Conservation (phyloP, 1,140 invertebrate species). For the Heliconius himera region DNA sequence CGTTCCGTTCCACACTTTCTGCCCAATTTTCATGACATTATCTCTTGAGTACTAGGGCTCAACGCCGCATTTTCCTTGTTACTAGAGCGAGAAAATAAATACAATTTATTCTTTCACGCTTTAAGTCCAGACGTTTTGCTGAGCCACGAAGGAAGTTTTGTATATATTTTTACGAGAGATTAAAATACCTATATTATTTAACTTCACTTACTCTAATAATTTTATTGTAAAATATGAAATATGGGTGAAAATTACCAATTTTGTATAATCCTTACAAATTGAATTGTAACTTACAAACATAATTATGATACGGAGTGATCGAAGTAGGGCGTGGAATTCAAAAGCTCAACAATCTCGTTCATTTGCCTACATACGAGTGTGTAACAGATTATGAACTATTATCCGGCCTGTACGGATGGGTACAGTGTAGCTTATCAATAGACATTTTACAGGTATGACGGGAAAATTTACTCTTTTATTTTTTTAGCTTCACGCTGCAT, state of each 20-base stretch:
- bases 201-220: neutral
- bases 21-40: no score
- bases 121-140: no score
- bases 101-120: no score
- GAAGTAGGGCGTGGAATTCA: constrained; percentile 13
- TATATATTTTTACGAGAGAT: no score
- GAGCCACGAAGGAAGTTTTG: no score
- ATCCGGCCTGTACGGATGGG: neutral
- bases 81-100: no score
- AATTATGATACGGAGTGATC: constrained; percentile 4
- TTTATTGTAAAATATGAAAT: neutral
- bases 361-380: neutral
- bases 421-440: neutral
- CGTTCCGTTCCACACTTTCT: no score
- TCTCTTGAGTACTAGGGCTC: no score
- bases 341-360: constrained; percentile 12
- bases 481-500: no score
- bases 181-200: no score
- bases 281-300: neutral
- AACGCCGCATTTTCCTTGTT: no score
- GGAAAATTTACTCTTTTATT: no score
- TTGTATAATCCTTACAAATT: neutral
- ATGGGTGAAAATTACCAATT: neutral
- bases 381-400: constrained; percentile 10
- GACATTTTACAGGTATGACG: neutral